These are phyloP conservation scores for Campylomormyrus numenius DNA, from an alignment of 2,113 vertebrate genomes.

Conservation along the genomic window DNA sequence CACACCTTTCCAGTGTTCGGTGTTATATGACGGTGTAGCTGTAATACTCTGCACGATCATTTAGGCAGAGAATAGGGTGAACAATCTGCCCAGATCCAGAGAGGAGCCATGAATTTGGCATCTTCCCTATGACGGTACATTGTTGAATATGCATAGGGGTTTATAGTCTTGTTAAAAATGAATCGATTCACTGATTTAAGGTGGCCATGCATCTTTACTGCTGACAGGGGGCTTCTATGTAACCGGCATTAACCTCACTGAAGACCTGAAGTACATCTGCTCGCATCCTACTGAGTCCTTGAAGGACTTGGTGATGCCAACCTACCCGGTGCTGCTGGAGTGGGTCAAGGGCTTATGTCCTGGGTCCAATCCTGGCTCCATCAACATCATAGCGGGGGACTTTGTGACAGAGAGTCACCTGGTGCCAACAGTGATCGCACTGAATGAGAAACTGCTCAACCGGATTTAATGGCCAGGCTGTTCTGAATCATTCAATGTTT, in stretches of 20 bases:
- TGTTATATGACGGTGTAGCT: neutral
- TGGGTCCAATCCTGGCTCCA: constrained; percentile 39
- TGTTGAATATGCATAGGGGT: neutral
- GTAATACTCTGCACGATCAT: neutral
- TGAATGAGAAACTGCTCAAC: constrained; percentile 61
- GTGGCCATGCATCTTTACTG: neutral
- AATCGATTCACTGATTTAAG: neutral
- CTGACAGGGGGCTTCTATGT: constrained; percentile 63
- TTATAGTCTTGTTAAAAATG: neutral
- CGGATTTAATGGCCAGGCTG: constrained; percentile 26
- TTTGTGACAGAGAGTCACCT: constrained; percentile 61
- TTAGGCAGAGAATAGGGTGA: neutral
- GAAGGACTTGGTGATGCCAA: constrained; percentile 65
- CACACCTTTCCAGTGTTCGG: neutral
- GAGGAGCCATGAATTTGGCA: neutral
- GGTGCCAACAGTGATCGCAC: constrained; percentile 50
- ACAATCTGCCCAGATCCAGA: neutral
- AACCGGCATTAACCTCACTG: constrained; percentile 67
- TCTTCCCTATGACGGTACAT: neutral
- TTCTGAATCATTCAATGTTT: neutral
- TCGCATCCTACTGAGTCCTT: constrained; percentile 63
- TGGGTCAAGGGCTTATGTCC: constrained; percentile 61
- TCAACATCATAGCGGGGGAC: constrained; percentile 70
- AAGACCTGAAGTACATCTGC: constrained; percentile 66
- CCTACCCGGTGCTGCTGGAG: constrained; percentile 53